Evolutionary conservation across 2,888 invertebrate species (phyloP).

Genomic region (Troilus luridus): DNA sequence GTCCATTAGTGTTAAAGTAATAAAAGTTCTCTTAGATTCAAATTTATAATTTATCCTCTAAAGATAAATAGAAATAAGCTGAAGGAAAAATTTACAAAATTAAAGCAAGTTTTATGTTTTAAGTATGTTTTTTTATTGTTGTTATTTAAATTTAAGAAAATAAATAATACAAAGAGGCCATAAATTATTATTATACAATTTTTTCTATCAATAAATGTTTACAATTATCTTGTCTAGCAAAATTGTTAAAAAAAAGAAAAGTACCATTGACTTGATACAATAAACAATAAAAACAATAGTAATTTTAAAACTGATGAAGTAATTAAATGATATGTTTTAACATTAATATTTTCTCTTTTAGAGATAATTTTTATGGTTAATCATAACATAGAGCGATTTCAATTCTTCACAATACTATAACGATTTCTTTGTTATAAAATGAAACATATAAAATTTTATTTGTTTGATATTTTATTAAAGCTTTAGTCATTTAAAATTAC

Average conservation of each 20-base stretch:
- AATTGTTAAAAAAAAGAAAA: neutral
- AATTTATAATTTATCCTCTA: neutral
- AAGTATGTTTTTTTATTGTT: too few species aligned
- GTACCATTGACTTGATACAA: neutral
- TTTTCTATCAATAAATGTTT: neutral
- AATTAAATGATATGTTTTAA: constrained; percentile 55
- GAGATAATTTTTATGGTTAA: constrained; percentile 14
- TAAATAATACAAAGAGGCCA: neutral
- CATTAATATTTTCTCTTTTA: constrained; percentile 42
- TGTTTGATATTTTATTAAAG: constrained; percentile 60
- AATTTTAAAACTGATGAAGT: constrained; percentile 8
- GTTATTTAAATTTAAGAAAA: neutral
- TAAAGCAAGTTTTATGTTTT: too few species aligned
- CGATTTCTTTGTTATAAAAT: constrained; percentile 55
- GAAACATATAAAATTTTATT: constrained; percentile 59
- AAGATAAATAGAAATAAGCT: neutral
- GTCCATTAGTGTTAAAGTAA: neutral
- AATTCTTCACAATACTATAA: constrained; percentile 55
- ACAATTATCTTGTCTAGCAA: neutral
- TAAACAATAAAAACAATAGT: constrained; percentile 29
- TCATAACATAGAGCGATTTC: constrained; percentile 56
- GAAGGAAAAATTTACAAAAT: too few species aligned
- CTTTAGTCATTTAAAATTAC: constrained; percentile 60
- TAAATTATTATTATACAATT: neutral
- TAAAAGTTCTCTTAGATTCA: neutral